Evolutionary conservation across 2,113 vertebrate species (phyloP), one percentile per base, ranked within the genome.

Genomic region (rabbit (Oryctolagus cuniculus)): DNA sequence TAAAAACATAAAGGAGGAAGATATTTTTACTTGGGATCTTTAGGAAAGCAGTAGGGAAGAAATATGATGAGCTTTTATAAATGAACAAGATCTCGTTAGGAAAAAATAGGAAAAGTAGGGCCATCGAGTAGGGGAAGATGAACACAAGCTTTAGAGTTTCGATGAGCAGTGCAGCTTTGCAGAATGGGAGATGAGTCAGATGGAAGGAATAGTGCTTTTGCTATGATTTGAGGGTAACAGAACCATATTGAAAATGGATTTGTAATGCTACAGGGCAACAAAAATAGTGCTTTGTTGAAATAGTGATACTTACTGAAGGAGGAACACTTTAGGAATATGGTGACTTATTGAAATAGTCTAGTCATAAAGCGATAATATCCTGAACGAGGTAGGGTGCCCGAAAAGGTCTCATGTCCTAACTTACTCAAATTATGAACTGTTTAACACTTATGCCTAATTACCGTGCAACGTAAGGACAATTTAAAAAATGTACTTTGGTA

Each of bases 11-110:
- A 44, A 44, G 44, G 44, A 95, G 78, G 63, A 27, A n/a, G 34
- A 17, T 70, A 29, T 83, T 92, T 96, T 88, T 31, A 64, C 34
- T 17, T 61, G 49, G 64, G 51, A 85, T 81, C 82, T 67, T 66
- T 74, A 88, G 27, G 17, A 87, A 85, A 24, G 15, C 6, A 70
- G 36, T 49, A 12, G 15, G 21, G 21, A 89, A 83, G 51, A 64
- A 82, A 24, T 61, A 24, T 86, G 55, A 49, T 49, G 10, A 88
- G 31, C 67, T 22, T 36, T 93, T 86, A 29, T 31, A 34, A 73
- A n/a, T 61, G 55, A 36, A 75, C 36, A 85, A 53, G 53, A 95
- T 80, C 94, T 94, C 22, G 72, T 0, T 38, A 80, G 81, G 16
- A 31, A 51, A 24, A 69, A 53, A 36, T 67, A 16, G 92, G 36